A percentile compares a stretch with the other conserved stretches of the same genome.
Evolutionary conservation across 2,888 invertebrate genomes (phyloP).

Genomic region (Oscheius sp.): DNA sequence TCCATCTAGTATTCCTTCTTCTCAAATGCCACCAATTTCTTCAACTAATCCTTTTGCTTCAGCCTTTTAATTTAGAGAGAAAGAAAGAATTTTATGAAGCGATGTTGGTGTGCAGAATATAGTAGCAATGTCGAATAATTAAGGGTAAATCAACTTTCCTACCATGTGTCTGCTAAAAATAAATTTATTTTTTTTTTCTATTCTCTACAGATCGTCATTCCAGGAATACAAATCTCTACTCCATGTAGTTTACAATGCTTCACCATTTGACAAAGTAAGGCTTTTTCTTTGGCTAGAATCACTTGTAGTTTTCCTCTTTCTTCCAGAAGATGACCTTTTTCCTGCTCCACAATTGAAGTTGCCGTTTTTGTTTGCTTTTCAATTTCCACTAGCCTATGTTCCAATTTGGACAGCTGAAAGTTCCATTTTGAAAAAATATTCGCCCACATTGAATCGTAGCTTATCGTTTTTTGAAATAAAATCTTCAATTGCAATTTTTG

Average conservation of each 20-base stretch:
- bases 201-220: background rate
- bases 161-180: background rate
- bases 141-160: background rate
- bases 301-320: background rate
- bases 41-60: slow-evolving; percentile 24
- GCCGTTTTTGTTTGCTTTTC: background rate
- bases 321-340: background rate
- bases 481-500: background rate
- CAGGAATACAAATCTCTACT: background rate
- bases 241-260: slow-evolving; percentile 17
- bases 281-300: slow-evolving; percentile 2
- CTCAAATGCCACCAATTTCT: slow-evolving; percentile 21
- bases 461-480: background rate
- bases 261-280: slow-evolving; percentile 11
- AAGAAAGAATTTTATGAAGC: background rate
- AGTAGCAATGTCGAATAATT: background rate
- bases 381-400: background rate
- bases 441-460: background rate
- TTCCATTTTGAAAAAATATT: too few species aligned
- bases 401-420: slow-evolving; percentile 6
- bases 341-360: background rate
- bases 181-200: background rate
- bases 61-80: slow-evolving; percentile 8
- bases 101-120: background rate
- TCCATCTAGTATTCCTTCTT: background rate